Percentiles rank a stretch among this genome's conserved stretches.
These are phyloP conservation scores for Smittia sp. DNA, from an alignment of 2,888 invertebrate genomes.

Conservation along the genomic window DNA sequence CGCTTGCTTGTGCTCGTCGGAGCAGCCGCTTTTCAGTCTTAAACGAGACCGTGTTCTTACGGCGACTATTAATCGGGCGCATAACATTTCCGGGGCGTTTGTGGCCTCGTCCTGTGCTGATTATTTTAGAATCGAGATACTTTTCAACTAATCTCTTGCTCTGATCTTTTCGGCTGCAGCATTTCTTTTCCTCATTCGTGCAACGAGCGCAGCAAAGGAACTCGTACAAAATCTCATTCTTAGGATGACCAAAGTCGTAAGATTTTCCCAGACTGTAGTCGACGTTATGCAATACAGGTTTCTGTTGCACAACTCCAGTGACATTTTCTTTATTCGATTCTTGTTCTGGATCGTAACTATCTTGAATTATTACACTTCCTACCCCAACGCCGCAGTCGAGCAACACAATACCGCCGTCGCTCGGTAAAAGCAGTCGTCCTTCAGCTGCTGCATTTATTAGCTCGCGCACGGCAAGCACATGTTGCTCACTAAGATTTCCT, in stretches of 20 bases:
- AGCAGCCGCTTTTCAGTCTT: slow-evolving; percentile 36
- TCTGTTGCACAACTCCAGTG: neutral
- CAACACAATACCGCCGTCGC: slow-evolving; percentile 53
- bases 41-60: slow-evolving; percentile 39
- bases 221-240: slow-evolving; percentile 51
- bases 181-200: slow-evolving; percentile 47
- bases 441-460: slow-evolving; percentile 53
- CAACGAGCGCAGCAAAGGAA: slow-evolving; percentile 54
- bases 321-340: neutral
- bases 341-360: neutral
- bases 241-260: neutral
- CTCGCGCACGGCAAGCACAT: slow-evolving; percentile 52
- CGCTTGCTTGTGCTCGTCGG: neutral
- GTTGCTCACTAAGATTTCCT: slow-evolving; percentile 54
- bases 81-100: slow-evolving; percentile 42
- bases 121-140: slow-evolving; percentile 24
- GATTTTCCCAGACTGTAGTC: neutral
- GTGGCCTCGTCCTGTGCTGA: neutral
- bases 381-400: slow-evolving; percentile 53
- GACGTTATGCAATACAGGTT: neutral
- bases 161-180: neutral
- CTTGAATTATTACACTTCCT: slow-evolving; percentile 51
- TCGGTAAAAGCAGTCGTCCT: slow-evolving; percentile 53
- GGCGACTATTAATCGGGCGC: neutral
- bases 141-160: slow-evolving; percentile 28